Base-by-base conservation (phyloP, 1,140 invertebrate genomes). In the Armadillidium nasatum region DNA sequence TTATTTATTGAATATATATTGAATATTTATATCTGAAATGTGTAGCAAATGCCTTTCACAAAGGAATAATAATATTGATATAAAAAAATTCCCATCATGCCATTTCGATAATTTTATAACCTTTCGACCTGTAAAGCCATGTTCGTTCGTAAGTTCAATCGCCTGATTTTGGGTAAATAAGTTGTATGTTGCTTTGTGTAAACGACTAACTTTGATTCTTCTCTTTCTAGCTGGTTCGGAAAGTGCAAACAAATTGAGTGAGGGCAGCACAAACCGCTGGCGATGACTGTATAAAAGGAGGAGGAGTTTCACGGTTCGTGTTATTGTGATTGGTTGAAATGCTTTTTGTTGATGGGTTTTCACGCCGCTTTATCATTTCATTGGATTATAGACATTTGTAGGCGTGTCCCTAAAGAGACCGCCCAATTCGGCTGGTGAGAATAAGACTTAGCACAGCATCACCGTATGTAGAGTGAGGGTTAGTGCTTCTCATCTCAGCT, bases 251-350 rank as follows among this genome's bases (percentile, higher is more conserved):
- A 43, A n/a, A 71, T n/a, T 19, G 45, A 72, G 77, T 74, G 77
- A 71, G 74, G 74, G 77, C 77, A 78, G 77, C 77, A 78, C 77
- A 46, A 72, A 71, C 77, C 74, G 74, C 60, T 73, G 75, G 60
- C 75, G 74, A 43, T 74, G 77, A 50, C 74, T 78, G 75, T 71
- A 71, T 73, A 75, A 54, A 21, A 68, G n/a, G 10, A 74, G 77
- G 74, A 71, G 77, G 44, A 23, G 33, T 67, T 21, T 11, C 0
- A 10, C 44, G 46, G 46, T 60, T 60, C 19, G 11, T 60, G 11
- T 60, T 60, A 13, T 19, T 19, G 7, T 13, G 50, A 60, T 60
- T 60, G 50, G 50, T 60, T 4, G 19, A 15, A 15, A 60, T 19
- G 50, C 19, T 60, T 60, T 60, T 60, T 60, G 50, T 13, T 19